These are phyloP conservation scores for Mobula hypostoma DNA, from an alignment of 2,113 vertebrate species.

Conservation along the genomic window DNA sequence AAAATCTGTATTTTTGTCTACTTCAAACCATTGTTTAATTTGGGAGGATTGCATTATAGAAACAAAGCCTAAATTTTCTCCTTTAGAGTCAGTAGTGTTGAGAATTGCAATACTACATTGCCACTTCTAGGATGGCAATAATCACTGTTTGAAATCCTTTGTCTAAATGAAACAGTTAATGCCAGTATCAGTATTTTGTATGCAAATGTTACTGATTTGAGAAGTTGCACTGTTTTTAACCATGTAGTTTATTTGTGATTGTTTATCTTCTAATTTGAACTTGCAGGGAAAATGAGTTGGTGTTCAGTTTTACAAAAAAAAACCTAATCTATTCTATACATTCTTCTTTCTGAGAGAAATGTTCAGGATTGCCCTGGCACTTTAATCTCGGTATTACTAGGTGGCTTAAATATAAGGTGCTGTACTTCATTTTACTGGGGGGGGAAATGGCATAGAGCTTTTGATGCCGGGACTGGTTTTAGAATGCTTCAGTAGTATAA, in stretches of 20 bases:
- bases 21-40: background rate
- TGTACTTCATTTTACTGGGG: no score
- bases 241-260: background rate
- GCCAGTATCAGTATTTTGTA: background rate
- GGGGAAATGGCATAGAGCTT: background rate
- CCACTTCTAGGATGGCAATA: background rate
- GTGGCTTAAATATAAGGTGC: background rate
- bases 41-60: background rate
- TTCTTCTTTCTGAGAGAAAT: background rate
- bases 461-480: background rate
- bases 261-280: background rate
- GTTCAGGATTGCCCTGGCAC: background rate
- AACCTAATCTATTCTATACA: background rate
- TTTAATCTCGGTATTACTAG: background rate
- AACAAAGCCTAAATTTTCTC: background rate
- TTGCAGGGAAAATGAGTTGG: background rate
- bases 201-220: background rate
- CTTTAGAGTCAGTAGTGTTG: no score
- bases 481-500: background rate
- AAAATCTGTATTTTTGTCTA: background rate
- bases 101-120: no score
- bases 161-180: background rate
- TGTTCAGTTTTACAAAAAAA: background rate
- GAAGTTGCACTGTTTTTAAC: background rate
- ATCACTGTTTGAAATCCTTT: background rate